These are phyloP conservation scores for Nipponacmea schrenckii DNA, from an alignment of 2,888 invertebrate genomes.

Conservation along the genomic window DNA sequence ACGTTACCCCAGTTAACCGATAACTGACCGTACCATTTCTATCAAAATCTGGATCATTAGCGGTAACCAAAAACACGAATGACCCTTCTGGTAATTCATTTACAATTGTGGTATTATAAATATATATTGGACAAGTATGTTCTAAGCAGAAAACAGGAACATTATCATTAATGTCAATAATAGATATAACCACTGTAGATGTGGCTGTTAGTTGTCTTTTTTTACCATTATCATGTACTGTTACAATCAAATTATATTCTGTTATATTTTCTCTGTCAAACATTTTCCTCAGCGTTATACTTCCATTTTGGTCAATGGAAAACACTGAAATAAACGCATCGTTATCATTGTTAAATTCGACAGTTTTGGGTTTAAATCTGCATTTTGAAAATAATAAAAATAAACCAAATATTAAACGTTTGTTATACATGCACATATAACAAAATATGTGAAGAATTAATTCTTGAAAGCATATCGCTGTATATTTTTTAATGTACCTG, in stretches of 20 bases:
- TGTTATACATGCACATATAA: no score
- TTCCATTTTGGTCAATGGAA: constrained; percentile 6
- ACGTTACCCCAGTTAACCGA: constrained; percentile 6
- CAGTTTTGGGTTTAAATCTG: no score
- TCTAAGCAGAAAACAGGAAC: constrained; percentile 32
- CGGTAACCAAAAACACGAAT: constrained; percentile 29
- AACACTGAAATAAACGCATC: neutral
- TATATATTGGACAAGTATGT: constrained; percentile 13
- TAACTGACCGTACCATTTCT: constrained; percentile 23
- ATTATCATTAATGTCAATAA: constrained; percentile 28
- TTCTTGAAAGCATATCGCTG: no score
- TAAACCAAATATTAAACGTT: no score
- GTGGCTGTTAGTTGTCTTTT: constrained; percentile 19
- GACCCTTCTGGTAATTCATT: constrained; percentile 35
- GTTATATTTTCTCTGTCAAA: constrained; percentile 32
- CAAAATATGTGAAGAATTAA: no score
- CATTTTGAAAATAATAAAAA: no score
- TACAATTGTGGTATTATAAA: constrained; percentile 26
- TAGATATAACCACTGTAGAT: constrained; percentile 23
- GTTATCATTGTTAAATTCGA: no score
- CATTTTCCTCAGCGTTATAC: constrained; percentile 2
- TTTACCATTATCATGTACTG: constrained; percentile 35
- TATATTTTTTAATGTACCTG: constrained; percentile 17
- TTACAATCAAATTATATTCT: constrained; percentile 29
- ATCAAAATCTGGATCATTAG: constrained; percentile 29